Evolutionary conservation across 2,797 vertebrate species (phyloP), one percentile per base, ranked within the genome.

Genomic region (Chromis chromis): DNA sequence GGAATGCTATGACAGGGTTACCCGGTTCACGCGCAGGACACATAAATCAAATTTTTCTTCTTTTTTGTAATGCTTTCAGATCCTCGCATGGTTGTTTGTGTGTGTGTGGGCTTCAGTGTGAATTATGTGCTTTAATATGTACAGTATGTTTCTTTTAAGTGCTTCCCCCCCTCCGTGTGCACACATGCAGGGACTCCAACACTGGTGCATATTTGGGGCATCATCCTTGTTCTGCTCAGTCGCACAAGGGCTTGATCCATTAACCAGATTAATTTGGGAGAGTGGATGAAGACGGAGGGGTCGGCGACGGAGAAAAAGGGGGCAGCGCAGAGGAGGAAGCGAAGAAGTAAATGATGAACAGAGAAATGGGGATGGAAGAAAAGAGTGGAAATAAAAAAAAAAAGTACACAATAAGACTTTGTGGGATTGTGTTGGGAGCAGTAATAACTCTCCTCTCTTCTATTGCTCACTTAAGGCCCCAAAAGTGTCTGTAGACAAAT

Each of bases 201-300:
- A 25, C 67, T 49, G 59, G 22, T 69, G 68, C 72, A 71, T 76
- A 81, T 67, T 81, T 17, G 6, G 61, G 69, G 33, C 65, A 52
- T 88, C 61, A 59, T 46, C 50, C 74, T 62, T 22, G 17, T 86
- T 85, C 73, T 19, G 81, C 89, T 81, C 52, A 40, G 86, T 19
- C 78, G 78, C 72, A 75, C 78, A 73, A 62, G 55, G 70, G 70
- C 81, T 42, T 14, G 67, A 64, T 74, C 86, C 85, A 90, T 87
- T 92, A 91, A 69, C 62, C 48, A 61, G 80, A 92, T 91, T 86
- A 76, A 83, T 85, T 87, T 83, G 28, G 53, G 58, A 68, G 66
- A 83, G 81, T 66, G 69, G 64, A 80, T 78, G 58, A 78, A 83
- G 78, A 78, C 74, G 65, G 76, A 80, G 48, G 62, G 68, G 69